These are phyloP conservation scores for Ochropleura leucogaster DNA, from an alignment of 2,888 invertebrate species.

Conservation along the genomic window DNA sequence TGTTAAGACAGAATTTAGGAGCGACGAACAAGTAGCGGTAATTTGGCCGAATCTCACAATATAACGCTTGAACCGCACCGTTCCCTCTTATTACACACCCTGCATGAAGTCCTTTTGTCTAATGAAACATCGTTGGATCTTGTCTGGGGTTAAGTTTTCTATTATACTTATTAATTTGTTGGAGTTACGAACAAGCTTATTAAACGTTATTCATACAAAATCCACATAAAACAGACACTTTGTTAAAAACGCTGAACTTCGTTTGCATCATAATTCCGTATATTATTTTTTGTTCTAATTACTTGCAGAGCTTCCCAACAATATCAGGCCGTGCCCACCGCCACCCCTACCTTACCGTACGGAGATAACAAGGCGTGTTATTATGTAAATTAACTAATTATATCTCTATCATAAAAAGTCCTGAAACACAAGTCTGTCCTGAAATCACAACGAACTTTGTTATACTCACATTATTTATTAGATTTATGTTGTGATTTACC, in stretches of 20 bases:
- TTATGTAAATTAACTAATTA: too few relatives aligned
- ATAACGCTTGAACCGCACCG: slow-evolving; percentile 20
- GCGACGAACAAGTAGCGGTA: slow-evolving; percentile 38
- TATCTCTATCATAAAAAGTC: too few relatives aligned
- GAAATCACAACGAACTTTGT: too few relatives aligned
- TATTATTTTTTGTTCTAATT: not conserved
- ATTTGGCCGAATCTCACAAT: slow-evolving; percentile 48
- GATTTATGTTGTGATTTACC: too few relatives aligned
- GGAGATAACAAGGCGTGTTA: too few relatives aligned
- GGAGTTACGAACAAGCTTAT: not conserved
- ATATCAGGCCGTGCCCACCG: not conserved
- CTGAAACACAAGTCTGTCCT: too few relatives aligned
- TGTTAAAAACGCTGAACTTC: not conserved
- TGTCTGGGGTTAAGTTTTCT: slow-evolving; percentile 6
- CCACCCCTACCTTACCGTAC: too few relatives aligned
- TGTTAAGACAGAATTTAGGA: slow-evolving; percentile 18
- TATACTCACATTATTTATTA: too few relatives aligned
- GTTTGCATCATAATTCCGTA: not conserved
- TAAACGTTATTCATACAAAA: not conserved
- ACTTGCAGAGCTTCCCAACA: not conserved
- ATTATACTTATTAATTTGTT: slow-evolving; percentile 22
- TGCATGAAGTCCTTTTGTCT: slow-evolving; percentile 29
- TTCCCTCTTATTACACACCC: slow-evolving; percentile 31
- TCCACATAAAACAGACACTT: not conserved
- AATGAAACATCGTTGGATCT: slow-evolving; percentile 18